Evolutionary conservation across 2,797 vertebrate species (phyloP), one percentile per base, ranked within the genome.

Genomic region (Trachops cirrhosus): DNA sequence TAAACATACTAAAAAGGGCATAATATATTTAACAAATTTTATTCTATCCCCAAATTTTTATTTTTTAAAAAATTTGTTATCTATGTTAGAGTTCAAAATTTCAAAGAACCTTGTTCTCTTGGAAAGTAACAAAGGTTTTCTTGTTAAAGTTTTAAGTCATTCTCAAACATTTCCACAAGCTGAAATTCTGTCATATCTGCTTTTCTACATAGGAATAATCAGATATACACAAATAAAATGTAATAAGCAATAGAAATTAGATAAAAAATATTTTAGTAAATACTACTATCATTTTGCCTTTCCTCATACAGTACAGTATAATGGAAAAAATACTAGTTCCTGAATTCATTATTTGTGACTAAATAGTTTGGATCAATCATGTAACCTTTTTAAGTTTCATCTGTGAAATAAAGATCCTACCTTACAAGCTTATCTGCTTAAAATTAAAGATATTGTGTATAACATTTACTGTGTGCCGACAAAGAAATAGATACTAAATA

Each of bases 141-240:
- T 91, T n/a, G 18, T 64, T 57, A 46, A 91, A 73, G 46, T 82
- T 90, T 91, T 75, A 34, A 88, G 21, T 70, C 16, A 91, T 77
- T 82, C 79, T 64, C 74, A 95, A 86, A 86, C 6, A 86, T 70
- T 57, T 89, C 92, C 16, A 70, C 3, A 90, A 92, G 46, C 21
- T 46, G 12, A 94, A 95, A 86, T 89, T 94, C 2, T 94, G 50
- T 70, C 34, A 0, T 59, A 54, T 37, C 37, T 83, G n/a, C 18
- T 41, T 73, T 84, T 91, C 52, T 91, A 32, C 85, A 84, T 21
- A 91, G 7, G 32, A 95, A 89, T 34, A 79, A 92, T 71, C 19
- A 77, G 44, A 39, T 39, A 77, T 48, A 91, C 3, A 89, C 46
- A 96, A 95, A 90, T 78, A 92, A 91, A 96, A 93, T 59, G 8